Percentiles rank a stretch among this genome's conserved stretches.
phyloP scores from a whole-genome alignment of 2,113 vertebrate genomes.

The Kryptolebias marmoratus region DNA sequence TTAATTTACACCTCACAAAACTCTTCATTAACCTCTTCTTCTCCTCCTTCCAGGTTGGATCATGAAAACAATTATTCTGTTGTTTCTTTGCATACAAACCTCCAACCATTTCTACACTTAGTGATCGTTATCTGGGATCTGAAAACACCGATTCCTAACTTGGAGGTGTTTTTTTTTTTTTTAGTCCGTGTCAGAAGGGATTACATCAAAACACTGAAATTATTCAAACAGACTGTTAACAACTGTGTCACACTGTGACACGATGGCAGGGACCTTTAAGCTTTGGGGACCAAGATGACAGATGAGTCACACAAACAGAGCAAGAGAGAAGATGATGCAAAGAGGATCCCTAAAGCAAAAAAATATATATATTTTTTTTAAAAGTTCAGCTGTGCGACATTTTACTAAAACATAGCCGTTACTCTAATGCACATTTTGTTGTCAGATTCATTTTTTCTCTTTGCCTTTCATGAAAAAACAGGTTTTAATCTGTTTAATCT shows the following conservation, averaged over 20 bases:
- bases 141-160: background rate
- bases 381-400: background rate
- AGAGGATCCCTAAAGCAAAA: conserved; percentile 5
- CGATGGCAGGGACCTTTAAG: conserved; percentile 50
- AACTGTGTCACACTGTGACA: conserved; percentile 45
- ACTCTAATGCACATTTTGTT: too few relatives aligned
- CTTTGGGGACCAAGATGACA: conserved; percentile 39
- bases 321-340: background rate
- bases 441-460: too few relatives aligned
- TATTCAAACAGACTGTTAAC: conserved; percentile 30
- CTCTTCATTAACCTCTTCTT: conserved; percentile 94
- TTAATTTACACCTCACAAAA: conserved; percentile 87
- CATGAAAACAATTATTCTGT: background rate
- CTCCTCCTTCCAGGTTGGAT: conserved; percentile 92
- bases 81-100: background rate
- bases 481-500: background rate
- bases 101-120: background rate
- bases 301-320: conserved; percentile 24
- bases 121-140: too few relatives aligned
- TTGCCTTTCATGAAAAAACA: background rate
- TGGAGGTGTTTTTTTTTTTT: conserved; percentile 6
- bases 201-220: conserved; percentile 16
- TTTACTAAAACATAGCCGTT: too few relatives aligned
- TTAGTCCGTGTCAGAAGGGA: conserved; percentile 40
- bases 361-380: background rate